Percentiles rank a stretch among this genome's conserved stretches.
phyloP scores from a whole-genome alignment of 1,140 invertebrate genomes.

The Hesperophylax magnus region DNA sequence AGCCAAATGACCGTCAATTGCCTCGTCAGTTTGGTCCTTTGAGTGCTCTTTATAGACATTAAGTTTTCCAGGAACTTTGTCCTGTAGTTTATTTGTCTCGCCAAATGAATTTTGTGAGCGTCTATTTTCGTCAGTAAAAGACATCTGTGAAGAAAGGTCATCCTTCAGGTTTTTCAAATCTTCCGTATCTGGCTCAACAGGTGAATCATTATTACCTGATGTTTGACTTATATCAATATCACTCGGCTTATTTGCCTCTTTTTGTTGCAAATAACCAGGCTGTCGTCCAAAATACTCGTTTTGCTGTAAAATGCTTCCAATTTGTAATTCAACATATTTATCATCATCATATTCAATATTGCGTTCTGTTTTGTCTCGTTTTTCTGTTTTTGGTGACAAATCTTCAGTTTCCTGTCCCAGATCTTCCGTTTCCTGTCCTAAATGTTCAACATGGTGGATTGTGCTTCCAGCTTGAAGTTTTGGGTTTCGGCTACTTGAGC shows the following conservation, averaged over 20 bases:
- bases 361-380: slow-evolving; percentile 19
- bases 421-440: slow-evolving; percentile 39
- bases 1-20: slow-evolving; percentile 39
- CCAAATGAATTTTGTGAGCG: neutral
- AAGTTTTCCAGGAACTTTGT: slow-evolving; percentile 15
- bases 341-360: slow-evolving; percentile 28
- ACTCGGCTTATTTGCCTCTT: neutral
- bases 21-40: slow-evolving; percentile 2
- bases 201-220: neutral
- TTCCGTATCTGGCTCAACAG: neutral
- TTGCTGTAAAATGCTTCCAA: slow-evolving; percentile 19
- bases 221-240: neutral
- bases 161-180: neutral
- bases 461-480: slow-evolving; percentile 39
- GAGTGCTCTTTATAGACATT: slow-evolving; percentile 2
- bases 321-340: slow-evolving; percentile 18
- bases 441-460: neutral
- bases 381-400: slow-evolving; percentile 36
- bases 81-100: slow-evolving; percentile 1
- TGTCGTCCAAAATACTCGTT: slow-evolving; percentile 27
- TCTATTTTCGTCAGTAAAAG: slow-evolving; percentile 10
- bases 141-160: neutral
- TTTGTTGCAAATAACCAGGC: neutral
- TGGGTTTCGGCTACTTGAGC: slow-evolving; percentile 8
- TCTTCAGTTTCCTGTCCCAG: slow-evolving; percentile 43